Evolutionary conservation across 2,113 vertebrate genomes (phyloP).

Genomic region (Ancistrus triradiatus): DNA sequence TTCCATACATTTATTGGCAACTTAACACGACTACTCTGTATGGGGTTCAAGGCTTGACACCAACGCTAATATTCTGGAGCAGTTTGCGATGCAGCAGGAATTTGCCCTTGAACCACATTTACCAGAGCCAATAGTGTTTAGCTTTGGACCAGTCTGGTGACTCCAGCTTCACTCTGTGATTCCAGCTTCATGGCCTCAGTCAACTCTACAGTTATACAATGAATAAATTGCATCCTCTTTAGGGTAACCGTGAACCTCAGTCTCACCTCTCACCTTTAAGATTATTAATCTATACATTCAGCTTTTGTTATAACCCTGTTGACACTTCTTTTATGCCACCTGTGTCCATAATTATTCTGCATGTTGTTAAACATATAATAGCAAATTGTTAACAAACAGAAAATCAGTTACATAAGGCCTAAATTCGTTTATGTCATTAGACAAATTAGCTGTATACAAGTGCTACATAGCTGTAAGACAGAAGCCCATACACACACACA

Average conservation of each 20-base stretch:
- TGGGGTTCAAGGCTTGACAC: slow-evolving; percentile 40
- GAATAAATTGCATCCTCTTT: slow-evolving; percentile 40
- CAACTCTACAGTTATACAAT: slow-evolving; percentile 57
- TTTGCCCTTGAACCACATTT: slow-evolving; percentile 86
- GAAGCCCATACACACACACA: slow-evolving; percentile 12
- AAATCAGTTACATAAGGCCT: too few relatives aligned
- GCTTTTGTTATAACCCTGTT: too few relatives aligned
- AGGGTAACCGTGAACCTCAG: slow-evolving; percentile 39
- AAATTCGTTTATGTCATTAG: too few relatives aligned
- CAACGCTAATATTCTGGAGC: slow-evolving; percentile 75
- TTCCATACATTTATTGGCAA: not conserved
- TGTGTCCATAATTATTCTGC: too few relatives aligned
- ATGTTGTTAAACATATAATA: too few relatives aligned
- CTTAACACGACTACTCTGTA: not conserved
- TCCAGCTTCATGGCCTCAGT: slow-evolving; percentile 64
- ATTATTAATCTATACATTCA: slow-evolving; percentile 19
- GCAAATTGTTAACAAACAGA: too few relatives aligned
- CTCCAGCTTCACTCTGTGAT: slow-evolving; percentile 70
- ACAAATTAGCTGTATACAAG: too few relatives aligned
- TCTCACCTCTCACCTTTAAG: slow-evolving; percentile 27
- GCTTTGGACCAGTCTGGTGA: slow-evolving; percentile 78
- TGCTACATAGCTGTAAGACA: too few relatives aligned
- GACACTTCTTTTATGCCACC: too few relatives aligned
- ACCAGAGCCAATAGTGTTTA: slow-evolving; percentile 83
- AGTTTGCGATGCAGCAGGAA: slow-evolving; percentile 81